Evolutionary conservation across 1,140 invertebrate genomes (phyloP).

Genomic region (Drosophila subpulchrella): DNA sequence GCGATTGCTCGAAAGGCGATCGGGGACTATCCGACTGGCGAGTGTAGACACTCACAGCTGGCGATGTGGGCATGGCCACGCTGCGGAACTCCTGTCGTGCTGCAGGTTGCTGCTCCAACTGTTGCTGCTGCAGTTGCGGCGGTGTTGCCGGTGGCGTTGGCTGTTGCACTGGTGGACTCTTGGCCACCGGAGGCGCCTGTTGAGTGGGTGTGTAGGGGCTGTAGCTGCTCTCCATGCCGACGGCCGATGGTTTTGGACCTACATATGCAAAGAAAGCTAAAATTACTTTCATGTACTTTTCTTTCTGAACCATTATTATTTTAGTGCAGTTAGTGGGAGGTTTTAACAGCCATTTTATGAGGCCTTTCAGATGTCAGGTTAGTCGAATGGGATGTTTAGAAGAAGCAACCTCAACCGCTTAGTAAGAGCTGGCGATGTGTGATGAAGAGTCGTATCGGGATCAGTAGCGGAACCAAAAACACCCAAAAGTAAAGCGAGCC

Average conservation of each 20-base stretch:
- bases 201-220: constrained; percentile 45
- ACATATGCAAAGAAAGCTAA: neutral
- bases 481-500: constrained; percentile 46
- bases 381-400: constrained; percentile 64
- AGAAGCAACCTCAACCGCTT: constrained; percentile 75
- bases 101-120: constrained; percentile 20
- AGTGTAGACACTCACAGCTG: constrained; percentile 71
- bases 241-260: constrained; percentile 55
- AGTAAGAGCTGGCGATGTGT: constrained; percentile 71
- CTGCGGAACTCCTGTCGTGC: constrained; percentile 72
- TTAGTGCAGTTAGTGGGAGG: constrained; percentile 72
- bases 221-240: constrained; percentile 36
- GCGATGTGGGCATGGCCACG: constrained; percentile 72
- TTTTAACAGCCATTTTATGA: constrained; percentile 40
- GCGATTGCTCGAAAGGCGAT: constrained; percentile 56
- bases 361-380: constrained; percentile 52
- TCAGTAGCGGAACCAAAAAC: constrained; percentile 47
- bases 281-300: neutral
- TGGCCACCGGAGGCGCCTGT: constrained; percentile 21
- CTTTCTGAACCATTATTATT: neutral
- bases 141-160: constrained; percentile 50
- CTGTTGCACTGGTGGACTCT: constrained; percentile 45
- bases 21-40: constrained; percentile 72
- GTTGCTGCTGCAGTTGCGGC: constrained; percentile 45
- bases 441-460: constrained; percentile 47